Base-by-base conservation (phyloP, 92 coral and sea anemone genomes). In the Chrysogorgia sp. region DNA sequence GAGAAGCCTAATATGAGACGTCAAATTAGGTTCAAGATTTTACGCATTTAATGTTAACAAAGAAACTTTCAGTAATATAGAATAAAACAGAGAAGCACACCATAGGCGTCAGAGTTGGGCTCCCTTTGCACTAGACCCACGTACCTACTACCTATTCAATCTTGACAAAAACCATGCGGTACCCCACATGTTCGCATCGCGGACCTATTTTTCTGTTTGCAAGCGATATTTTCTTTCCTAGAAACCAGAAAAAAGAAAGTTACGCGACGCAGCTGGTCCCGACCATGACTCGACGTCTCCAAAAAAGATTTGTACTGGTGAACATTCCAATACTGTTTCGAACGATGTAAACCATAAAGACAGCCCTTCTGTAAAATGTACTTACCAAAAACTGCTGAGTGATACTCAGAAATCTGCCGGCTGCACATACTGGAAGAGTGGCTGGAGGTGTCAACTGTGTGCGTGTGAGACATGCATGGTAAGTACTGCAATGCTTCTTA, bases 361-460 rank as follows among this genome's bases (percentile, higher is more conserved):
- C 22, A 55, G 63, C 49, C 24, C 55, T 10, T 32, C 63, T 41
- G 72, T 15, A 4, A 24, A 31, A 14, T 72, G 79, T 28, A 20
- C 59, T 24, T 72, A 72, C 21, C 10, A 55, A 15, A 72, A 72
- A 56, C 79, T 72, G 9, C 64, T 72, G 0, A 32, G 23, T n/a
- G 40, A 53, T 32, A 28, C 40, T 12, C 32, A 31, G 25, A 53
- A 75, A 22, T 76, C 56, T 47, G 58, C 20, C 24, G 86, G 75
- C 34, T 81, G 96, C 28, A 71, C 96, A 0, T 96, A 79, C 63
- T 96, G 99, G 99, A 88, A 89, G 25, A 49, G 76, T 67, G 93
- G 92, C 58, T 96, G 99, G 99, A 85, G 99, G 58, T 75, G 84
- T 2, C 88, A 91, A 40, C 83, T 96, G 40, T 96, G 99, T 83